Evolutionary conservation across 1,140 invertebrate genomes (phyloP), one percentile per base, ranked within the genome.

Genomic region (Portunus trituberculatus): DNA sequence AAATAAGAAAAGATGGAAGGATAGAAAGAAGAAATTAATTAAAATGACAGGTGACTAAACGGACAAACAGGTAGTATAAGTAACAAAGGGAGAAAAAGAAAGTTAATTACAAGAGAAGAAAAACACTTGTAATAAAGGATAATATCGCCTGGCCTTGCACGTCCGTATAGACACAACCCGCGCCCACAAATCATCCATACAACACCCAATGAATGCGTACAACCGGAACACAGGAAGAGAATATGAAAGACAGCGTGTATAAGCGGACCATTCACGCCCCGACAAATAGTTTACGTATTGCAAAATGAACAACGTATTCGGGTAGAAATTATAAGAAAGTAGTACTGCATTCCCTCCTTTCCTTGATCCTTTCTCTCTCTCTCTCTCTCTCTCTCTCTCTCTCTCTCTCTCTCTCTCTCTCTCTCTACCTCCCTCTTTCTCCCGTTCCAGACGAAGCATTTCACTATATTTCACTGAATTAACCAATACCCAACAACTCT

Each of bases 321-420:
- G 84, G 16, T 20, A 87, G 31, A 46, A 87, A 87, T 46, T 32
- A 46, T 87, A 46, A 46, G 31, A 87, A 87, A 46, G 16, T 16
- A 4, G 84, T 32, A 28, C 89, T 59, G 46, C 29, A 16, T 28
- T 48, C 89, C 20, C 45, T 52, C n/a, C 14, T 12, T 32, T 16
- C 89, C 89, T 20, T 25, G 0, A 0, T 14, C 39, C 8, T 45
- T 31, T 25, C 89, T 59, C 89, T 91, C 89, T 31, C 89, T 59
- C 89, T 59, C 48, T 91, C 89, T 91, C 48, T 59, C 89, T 91
- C 89, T 91, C 89, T 91, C 48, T 59, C 45, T 91, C 89, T 91
- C 89, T 52, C 89, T 91, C 89, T 91, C 89, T 29, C 48, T 91
- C 48, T 59, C 89, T 91, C 89, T n/a, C 8, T n/a, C 91, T 20